Percentiles rank a stretch among this genome's conserved stretches.
These are phyloP conservation scores for Myocastor coypus DNA, from an alignment of 2,113 vertebrate species.

Conservation along the genomic window DNA sequence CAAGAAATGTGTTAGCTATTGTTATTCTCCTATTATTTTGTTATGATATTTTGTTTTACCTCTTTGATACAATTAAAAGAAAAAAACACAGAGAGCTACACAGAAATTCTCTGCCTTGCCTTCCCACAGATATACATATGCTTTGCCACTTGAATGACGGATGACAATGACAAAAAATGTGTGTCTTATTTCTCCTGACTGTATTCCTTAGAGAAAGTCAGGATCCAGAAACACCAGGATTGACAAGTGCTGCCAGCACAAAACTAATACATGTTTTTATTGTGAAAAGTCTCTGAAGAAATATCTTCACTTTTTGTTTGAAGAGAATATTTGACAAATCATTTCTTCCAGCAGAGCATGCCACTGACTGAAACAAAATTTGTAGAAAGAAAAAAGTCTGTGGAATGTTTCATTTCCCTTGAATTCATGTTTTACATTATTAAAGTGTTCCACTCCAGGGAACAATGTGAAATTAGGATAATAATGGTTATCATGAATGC, in stretches of 20 bases:
- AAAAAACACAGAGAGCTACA: not conserved
- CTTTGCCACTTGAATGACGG: not conserved
- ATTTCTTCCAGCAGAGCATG: conserved; percentile 2
- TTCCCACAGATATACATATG: too few relatives aligned
- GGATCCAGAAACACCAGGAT: not conserved
- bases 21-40: too few relatives aligned
- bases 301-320: not conserved
- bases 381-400: not conserved
- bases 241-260: not conserved
- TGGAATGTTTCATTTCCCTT: not conserved
- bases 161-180: not conserved
- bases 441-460: not conserved
- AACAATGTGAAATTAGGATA: not conserved
- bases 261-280: conserved; percentile 25
- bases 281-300: conserved; percentile 35
- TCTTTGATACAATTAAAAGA: too few relatives aligned
- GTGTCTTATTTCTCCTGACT: not conserved
- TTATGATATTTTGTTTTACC: too few relatives aligned
- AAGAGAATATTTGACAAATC: not conserved
- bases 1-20: too few relatives aligned
- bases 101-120: not conserved
- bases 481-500: not conserved
- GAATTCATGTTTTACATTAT: conserved; percentile 33
- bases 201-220: not conserved
- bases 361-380: not conserved